Conservation (phyloP, 1,140 invertebrate genomes). For the Chlorops oryzae region DNA sequence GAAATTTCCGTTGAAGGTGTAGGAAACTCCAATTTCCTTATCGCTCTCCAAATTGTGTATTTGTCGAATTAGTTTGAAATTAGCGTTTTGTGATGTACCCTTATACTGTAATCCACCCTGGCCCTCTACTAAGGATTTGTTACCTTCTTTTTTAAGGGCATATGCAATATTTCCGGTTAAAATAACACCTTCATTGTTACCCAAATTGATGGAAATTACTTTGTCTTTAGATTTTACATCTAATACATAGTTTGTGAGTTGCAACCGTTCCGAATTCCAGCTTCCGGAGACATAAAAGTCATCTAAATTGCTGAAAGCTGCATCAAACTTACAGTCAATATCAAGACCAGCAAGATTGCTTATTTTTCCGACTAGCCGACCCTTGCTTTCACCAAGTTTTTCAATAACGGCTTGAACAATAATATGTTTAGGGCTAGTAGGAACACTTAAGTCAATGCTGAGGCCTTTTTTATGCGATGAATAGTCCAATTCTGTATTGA, state of each 20-base stretch:
- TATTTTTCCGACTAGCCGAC: constrained; percentile 52
- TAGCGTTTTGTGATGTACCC: constrained; percentile 59
- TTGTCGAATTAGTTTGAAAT: constrained; percentile 65
- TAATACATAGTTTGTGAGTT: constrained; percentile 59
- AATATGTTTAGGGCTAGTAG: constrained; percentile 47
- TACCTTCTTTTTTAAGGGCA: constrained; percentile 62
- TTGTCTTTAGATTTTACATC: constrained; percentile 61
- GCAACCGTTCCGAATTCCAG: constrained; percentile 61
- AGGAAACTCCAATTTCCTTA: constrained; percentile 58
- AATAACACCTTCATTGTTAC: constrained; percentile 58
- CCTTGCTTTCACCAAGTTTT: constrained; percentile 53
- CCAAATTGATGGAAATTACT: constrained; percentile 56
- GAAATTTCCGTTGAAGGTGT: constrained; percentile 52
- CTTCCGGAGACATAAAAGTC: constrained; percentile 57
- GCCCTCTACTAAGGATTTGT: constrained; percentile 65
- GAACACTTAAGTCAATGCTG: constrained; percentile 15
- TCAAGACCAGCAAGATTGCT: constrained; percentile 52
- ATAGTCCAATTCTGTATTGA: constrained; percentile 23
- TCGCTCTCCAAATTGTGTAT: constrained; percentile 53
- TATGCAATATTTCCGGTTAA: constrained; percentile 61
- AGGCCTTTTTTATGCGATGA: constrained; percentile 33
- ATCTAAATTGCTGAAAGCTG: constrained; percentile 57
- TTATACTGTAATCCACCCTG: constrained; percentile 54
- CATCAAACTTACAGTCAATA: constrained; percentile 52
- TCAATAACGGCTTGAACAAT: constrained; percentile 53